phyloP scores from a whole-genome alignment of 2,888 invertebrate species.

The Alcis repandata region DNA sequence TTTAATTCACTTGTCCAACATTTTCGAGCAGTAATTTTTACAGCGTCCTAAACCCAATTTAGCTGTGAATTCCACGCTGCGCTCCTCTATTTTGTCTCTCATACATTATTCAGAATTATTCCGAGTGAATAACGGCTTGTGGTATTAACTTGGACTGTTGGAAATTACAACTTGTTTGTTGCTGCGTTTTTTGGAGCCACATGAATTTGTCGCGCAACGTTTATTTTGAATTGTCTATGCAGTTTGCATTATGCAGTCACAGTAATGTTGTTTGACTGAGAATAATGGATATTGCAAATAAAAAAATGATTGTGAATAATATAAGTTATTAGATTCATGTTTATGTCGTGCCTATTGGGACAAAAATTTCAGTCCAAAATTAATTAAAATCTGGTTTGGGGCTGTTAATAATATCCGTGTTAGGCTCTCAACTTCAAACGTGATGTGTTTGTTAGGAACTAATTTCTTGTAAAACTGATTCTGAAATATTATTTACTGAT shows the following conservation, averaged over 20 bases:
- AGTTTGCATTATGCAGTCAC: slow-evolving; percentile 1
- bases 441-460: too few relatives aligned
- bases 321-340: too few relatives aligned
- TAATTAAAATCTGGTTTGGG: too few relatives aligned
- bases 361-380: too few relatives aligned
- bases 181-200: slow-evolving; percentile 9
- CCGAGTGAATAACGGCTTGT: slow-evolving; percentile 61
- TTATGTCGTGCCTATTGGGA: too few relatives aligned
- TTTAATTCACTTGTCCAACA: slow-evolving; percentile 47
- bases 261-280: too few relatives aligned
- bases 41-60: slow-evolving; percentile 65
- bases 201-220: slow-evolving; percentile 7
- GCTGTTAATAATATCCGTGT: too few relatives aligned
- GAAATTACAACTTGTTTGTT: slow-evolving; percentile 19
- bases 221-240: neutral
- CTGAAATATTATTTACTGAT: too few relatives aligned
- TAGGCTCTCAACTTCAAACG: too few relatives aligned
- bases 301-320: too few relatives aligned
- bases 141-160: slow-evolving; percentile 18
- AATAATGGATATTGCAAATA: too few relatives aligned
- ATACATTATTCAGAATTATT: slow-evolving; percentile 74
- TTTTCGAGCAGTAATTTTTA: slow-evolving; percentile 55
- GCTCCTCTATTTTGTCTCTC: slow-evolving; percentile 60
- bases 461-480: too few relatives aligned
- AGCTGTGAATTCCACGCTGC: slow-evolving; percentile 57